phyloP scores from a whole-genome alignment of 2,888 invertebrate genomes.

The Cheilosia grossa region DNA sequence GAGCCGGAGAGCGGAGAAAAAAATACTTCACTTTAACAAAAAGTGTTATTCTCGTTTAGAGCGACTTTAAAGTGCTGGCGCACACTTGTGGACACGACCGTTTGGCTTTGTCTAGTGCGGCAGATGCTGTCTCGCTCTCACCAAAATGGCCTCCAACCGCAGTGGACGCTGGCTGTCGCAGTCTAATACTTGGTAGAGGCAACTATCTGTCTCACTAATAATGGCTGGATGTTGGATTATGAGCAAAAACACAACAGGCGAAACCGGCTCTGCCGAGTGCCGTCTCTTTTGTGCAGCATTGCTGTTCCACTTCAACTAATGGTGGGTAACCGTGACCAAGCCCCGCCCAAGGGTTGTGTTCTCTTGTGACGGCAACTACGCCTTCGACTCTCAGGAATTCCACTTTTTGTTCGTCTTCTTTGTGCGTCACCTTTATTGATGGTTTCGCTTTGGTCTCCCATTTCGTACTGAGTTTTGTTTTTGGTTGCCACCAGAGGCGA shows the following conservation, averaged over 20 bases:
- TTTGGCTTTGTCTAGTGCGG: conserved; percentile 30
- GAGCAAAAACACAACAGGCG: conserved; percentile 36
- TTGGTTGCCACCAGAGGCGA: conserved; percentile 10
- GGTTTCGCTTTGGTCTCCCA: conserved; percentile 18
- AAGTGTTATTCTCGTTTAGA: conserved; percentile 33
- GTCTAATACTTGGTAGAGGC: not conserved
- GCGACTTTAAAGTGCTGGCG: conserved; percentile 60
- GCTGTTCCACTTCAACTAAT: conserved; percentile 11
- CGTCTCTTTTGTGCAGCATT: conserved; percentile 10
- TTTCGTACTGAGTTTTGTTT: conserved; percentile 33
- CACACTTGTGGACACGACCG: not conserved
- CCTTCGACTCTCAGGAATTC: conserved; percentile 41
- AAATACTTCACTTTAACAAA: conserved; percentile 58
- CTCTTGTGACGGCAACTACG: conserved; percentile 36
- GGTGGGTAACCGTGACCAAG: conserved; percentile 10
- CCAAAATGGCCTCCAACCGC: conserved; percentile 66
- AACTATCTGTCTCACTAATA: conserved; percentile 38
- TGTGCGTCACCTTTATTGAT: conserved; percentile 21
- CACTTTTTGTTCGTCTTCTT: conserved; percentile 30
- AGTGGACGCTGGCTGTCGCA: not conserved
- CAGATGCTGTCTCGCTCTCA: conserved; percentile 31
- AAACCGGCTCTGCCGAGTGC: conserved; percentile 52
- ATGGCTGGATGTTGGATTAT: conserved; percentile 61
- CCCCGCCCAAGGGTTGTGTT: conserved; percentile 63
- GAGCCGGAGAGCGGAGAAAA: conserved; percentile 10